A percentile compares a stretch with the other conserved stretches of the same genome.
Conservation (phyloP, 1,140 invertebrate genomes). For the Argopecten irradians region DNA sequence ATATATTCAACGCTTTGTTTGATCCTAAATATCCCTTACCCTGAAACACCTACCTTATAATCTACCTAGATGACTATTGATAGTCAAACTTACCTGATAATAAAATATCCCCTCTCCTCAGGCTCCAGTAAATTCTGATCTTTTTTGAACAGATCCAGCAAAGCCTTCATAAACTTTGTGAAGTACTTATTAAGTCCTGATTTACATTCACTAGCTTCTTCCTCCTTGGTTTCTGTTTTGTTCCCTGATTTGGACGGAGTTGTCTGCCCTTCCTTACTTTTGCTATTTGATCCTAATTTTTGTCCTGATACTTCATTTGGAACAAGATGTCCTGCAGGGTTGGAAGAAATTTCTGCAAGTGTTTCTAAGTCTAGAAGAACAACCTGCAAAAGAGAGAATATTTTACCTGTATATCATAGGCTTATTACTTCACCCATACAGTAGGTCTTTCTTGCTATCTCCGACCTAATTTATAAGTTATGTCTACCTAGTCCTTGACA, state of each 20-base stretch:
- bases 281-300: constrained; percentile 20
- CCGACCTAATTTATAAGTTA: no score
- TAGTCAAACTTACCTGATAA: constrained; percentile 86
- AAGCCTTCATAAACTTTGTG: constrained; percentile 90
- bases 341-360: constrained; percentile 89
- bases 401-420: no score
- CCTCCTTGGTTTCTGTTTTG: constrained; percentile 25
- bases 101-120: constrained; percentile 95
- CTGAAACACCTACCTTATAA: no score
- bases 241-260: neutral
- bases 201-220: constrained; percentile 46
- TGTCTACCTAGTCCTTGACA: no score
- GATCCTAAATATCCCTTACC: no score
- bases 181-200: constrained; percentile 82
- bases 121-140: constrained; percentile 86
- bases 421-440: no score
- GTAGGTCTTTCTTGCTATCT: no score
- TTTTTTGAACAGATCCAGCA: constrained; percentile 90
- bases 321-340: constrained; percentile 57
- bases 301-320: neutral
- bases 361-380: constrained; percentile 93
- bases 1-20: no score
- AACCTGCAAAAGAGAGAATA: constrained; percentile 82
- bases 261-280: constrained; percentile 18
- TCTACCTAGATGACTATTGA: no score